These are phyloP conservation scores for Tetranychus truncatus DNA, from an alignment of 2,888 invertebrate species.

Conservation along the genomic window DNA sequence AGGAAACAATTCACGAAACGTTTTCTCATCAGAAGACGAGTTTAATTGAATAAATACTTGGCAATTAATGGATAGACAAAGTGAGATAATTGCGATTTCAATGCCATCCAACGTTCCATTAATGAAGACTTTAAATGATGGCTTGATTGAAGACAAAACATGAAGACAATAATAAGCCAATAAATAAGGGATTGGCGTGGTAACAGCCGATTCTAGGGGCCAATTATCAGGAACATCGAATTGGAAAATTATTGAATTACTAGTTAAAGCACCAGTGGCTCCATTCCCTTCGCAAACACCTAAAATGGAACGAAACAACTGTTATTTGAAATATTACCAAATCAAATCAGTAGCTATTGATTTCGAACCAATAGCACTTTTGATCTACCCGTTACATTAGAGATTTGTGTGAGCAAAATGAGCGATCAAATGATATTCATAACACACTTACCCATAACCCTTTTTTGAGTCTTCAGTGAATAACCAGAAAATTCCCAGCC, in stretches of 20 bases:
- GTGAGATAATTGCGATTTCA: neutral
- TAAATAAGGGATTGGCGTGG: conserved; percentile 77
- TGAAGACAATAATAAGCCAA: conserved; percentile 64
- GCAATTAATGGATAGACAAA: neutral
- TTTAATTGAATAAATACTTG: neutral
- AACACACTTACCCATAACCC: neutral
- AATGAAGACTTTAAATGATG: neutral
- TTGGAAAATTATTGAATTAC: neutral
- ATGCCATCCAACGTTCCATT: neutral
- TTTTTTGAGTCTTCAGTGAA: neutral
- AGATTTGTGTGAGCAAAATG: too few species aligned
- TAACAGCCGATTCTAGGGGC: conserved; percentile 62
- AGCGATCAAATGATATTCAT: too few species aligned
- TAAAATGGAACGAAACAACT: neutral
- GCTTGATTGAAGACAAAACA: neutral
- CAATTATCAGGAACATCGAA: conserved; percentile 31
- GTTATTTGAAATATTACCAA: conserved; percentile 23
- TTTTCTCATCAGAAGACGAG: neutral
- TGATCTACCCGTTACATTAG: too few species aligned
- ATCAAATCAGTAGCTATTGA: conserved; percentile 36
- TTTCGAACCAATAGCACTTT: neutral
- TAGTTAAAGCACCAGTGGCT: neutral
- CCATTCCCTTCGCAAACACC: neutral
- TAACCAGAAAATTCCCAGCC: neutral
- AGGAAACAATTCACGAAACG: neutral